Base-by-base conservation (phyloP, 2,888 invertebrate genomes). In the Arge pagana region DNA sequence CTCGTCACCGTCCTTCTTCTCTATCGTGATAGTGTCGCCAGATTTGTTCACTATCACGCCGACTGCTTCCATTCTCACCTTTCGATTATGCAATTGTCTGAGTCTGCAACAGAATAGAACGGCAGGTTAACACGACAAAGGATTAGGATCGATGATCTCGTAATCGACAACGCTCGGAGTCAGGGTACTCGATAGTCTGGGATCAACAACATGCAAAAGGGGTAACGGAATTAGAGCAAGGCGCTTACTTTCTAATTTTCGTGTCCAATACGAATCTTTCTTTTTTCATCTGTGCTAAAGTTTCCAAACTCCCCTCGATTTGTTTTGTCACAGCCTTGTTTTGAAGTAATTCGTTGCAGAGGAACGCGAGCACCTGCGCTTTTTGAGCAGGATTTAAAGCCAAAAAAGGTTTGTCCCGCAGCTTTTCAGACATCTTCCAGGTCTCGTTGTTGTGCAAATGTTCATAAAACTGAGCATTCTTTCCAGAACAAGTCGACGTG, bases 321-420 rank as follows among this genome's bases (percentile, higher is more conserved):
- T 96, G 96, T 24, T 90, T 83, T 66, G 92, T 81, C 59, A 96
- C 90, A 7, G 91, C 86, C 78, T 95, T 94, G 77, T 95, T 96
- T 78, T 94, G 92, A 36, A 97, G 82, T 62, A 98, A 81, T 76
- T 98, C 96, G 77, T 97, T 93, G 79, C 96, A 96, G 19, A 97
- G 82, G 79, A 90, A 95, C 1, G 93, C 91, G 40, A 97, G 78
- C 67, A 96, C 90, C 58, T 89, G 86, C 0, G 94, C 89, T 74
- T 97, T 97, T 61, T 88, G 85, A 0, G 90, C 89, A 2, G 95
- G 86, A 71, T 86, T 89, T 3, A 97, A 80, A 0, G 94, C 87
- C 52, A 93, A 83, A 79, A 93, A 95, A 0, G 96, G 92, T 60
- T 88, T 88, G 72, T 89, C 88, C 52, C 88, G 86, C 10, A 96